These are phyloP conservation scores for Regulus satrapa DNA, from an alignment of 2,113 vertebrate species.

Conservation along the genomic window DNA sequence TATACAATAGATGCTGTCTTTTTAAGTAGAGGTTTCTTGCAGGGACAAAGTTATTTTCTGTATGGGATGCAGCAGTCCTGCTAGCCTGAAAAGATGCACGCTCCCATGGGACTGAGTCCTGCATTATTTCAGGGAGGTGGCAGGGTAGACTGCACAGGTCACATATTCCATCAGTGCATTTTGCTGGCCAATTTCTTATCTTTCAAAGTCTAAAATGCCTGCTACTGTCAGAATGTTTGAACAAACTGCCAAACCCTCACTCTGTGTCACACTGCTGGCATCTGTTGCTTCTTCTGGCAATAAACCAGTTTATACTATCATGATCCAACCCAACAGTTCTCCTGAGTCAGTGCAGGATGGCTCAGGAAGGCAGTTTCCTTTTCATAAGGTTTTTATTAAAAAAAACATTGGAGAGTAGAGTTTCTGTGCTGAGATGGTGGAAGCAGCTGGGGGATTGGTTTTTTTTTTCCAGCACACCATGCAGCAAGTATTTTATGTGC, in stretches of 20 bases:
- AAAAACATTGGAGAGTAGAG: constrained; percentile 20
- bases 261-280: constrained; percentile 46
- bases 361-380: not conserved
- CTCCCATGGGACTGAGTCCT: not conserved
- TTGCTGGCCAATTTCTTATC: constrained; percentile 60
- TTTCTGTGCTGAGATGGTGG: constrained; percentile 1
- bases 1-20: not conserved
- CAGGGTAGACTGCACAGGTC: not conserved
- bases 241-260: constrained; percentile 51
- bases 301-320: constrained; percentile 58
- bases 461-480: not conserved
- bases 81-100: not conserved
- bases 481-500: not conserved
- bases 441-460: not conserved
- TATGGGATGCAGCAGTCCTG: not conserved
- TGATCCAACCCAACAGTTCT: constrained; percentile 32
- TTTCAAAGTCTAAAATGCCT: constrained; percentile 53
- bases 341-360: not conserved
- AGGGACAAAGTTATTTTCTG: not conserved
- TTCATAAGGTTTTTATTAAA: constrained; percentile 42
- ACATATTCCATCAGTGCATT: constrained; percentile 33
- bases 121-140: constrained; percentile 37
- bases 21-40: constrained; percentile 1
- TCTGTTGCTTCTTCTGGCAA: constrained; percentile 58
- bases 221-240: constrained; percentile 52